Conservation (phyloP, 2,113 vertebrate genomes). For the Pelobates fuscus region DNA sequence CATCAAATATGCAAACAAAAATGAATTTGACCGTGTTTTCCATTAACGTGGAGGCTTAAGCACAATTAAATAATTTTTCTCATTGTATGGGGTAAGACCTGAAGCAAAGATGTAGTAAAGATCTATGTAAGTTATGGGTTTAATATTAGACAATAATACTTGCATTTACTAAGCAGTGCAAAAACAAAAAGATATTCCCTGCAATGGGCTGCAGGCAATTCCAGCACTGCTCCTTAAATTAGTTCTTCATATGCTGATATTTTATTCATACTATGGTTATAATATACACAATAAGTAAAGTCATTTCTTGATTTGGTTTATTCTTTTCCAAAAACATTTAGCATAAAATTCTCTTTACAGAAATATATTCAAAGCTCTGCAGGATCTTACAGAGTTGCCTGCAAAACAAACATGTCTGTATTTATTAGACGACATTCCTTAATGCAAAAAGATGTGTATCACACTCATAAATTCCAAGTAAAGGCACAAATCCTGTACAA, state of each 20-base stretch:
- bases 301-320: constrained; percentile 2
- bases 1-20: no score
- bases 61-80: constrained; percentile 6
- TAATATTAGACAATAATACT: constrained; percentile 29
- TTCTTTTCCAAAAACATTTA: constrained; percentile 13
- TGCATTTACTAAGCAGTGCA: constrained; percentile 27
- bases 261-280: constrained; percentile 26
- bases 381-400: not conserved
- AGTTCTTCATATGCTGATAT: not conserved
- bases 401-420: constrained; percentile 21
- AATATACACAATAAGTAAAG: not conserved
- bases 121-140: constrained; percentile 25
- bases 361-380: not conserved
- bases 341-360: not conserved
- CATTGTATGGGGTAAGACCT: constrained; percentile 1
- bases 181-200: not conserved
- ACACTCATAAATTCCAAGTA: constrained; percentile 4
- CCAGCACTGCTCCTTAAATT: constrained; percentile 24
- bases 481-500: constrained; percentile 2
- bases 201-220: constrained; percentile 20
- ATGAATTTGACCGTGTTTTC: no score
- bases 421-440: not conserved
- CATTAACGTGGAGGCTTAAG: not conserved
- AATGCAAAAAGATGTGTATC: not conserved
- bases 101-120: not conserved